Conservation (phyloP, 1,140 invertebrate genomes). For the Armadillidium nasatum region DNA sequence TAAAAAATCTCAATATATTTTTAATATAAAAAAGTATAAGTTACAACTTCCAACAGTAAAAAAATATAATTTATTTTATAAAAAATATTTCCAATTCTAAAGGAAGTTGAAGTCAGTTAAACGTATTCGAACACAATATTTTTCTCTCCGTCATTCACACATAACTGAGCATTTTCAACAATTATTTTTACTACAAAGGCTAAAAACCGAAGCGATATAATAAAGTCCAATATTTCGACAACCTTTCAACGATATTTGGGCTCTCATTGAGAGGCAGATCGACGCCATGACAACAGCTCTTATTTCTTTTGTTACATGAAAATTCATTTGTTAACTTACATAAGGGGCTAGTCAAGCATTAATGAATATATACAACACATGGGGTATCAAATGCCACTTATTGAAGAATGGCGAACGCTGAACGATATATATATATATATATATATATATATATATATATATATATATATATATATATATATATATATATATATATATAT, state of each 20-base stretch:
- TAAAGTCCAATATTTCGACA: constrained; percentile 10
- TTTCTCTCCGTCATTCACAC: background rate
- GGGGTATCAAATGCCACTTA: constrained; percentile 1
- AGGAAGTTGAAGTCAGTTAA: background rate
- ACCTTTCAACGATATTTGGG: constrained; percentile 1
- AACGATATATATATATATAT: background rate
- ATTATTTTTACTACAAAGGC: constrained; percentile 4
- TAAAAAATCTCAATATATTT: too few species aligned
- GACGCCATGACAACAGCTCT: constrained; percentile 1
- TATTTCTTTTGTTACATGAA: background rate
- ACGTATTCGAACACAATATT: background rate
- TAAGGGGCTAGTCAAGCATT: background rate
- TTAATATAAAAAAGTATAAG: too few species aligned
- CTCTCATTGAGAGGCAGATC: constrained; percentile 4
- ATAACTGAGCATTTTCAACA: constrained; percentile 8
- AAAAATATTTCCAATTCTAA: background rate
- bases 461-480: background rate
- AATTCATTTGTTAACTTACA: background rate
- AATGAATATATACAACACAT: background rate
- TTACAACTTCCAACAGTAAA: too few species aligned
- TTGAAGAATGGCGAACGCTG: background rate
- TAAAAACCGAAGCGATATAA: background rate
- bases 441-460: constrained; percentile 15
- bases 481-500: background rate
- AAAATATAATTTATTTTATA: too few species aligned